Evolutionary conservation across 23 tunicate species (phyloP), one percentile per base, ranked within the genome.

Genomic region (Ciona savignyi): DNA sequence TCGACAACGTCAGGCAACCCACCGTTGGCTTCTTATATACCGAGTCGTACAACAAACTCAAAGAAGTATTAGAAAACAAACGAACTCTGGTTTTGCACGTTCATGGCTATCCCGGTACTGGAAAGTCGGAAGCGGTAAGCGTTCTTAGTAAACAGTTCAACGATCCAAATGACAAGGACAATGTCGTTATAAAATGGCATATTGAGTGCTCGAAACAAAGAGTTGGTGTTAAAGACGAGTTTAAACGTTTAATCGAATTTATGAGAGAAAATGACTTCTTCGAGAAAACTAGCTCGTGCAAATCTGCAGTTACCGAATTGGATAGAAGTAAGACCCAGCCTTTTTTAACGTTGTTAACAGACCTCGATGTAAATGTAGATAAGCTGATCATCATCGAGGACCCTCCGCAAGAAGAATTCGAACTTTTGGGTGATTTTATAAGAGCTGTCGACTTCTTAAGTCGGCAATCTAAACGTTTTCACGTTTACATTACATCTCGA

Each of bases 91-190:
- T 81, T 4, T 66, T 73, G 56, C 66, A 27, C 30, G 63, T 77
- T 63, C 74, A 73, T 65, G 85, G 85, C 27, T 34, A 73, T 11
- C 85, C 85, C 11, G 85, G 85, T 26, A 66, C 80, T 27, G 85
- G 85, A 27, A 81, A 81, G 31, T 81, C 85, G 27, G 70, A 81
- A 81, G 66, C 51, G 0, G 73, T 73, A 9, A 67, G 78, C 2
- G 29, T 29, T 29, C 23, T 81, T 23, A 78, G 67, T 26, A 48
- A 27, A 61, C 19, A 62, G 24, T 80, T 80, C 67, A n/a, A n/a
- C n/a, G n/a, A n/a, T n/a, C 84, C 84, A 3, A 51, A 49, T 65
- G 60, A 23, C 4, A 56, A 31, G 3, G 51, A 51, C 24, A 1
- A 29, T 1, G 11, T 70, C 19, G 11, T 3, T 70, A 56, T 70